Percentiles rank a stretch among this genome's conserved stretches.
phyloP scores from a whole-genome alignment of 2,888 invertebrate genomes.

The Tenthredo amoena region DNA sequence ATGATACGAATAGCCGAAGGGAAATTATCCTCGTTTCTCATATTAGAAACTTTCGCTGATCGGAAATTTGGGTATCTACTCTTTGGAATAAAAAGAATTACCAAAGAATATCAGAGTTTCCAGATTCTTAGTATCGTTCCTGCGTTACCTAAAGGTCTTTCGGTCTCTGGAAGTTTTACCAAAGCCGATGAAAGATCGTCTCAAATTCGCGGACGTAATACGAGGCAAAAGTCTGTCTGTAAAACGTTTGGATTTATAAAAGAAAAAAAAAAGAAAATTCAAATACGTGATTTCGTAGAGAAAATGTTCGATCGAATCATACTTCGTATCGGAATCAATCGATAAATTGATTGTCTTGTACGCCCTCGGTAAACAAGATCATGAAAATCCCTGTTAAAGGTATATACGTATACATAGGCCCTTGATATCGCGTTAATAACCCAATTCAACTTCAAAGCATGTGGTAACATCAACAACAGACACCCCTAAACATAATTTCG shows the following conservation, averaged over 20 bases:
- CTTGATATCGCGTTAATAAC: background rate
- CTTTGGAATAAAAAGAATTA: background rate
- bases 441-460: background rate
- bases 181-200: background rate
- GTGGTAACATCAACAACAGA: background rate
- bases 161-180: background rate
- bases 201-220: background rate
- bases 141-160: background rate
- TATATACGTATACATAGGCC: background rate
- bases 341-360: too few relatives aligned
- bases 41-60: background rate
- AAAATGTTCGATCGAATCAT: too few relatives aligned
- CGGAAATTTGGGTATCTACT: background rate
- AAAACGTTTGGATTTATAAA: too few relatives aligned
- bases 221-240: too few relatives aligned
- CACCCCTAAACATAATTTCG: background rate
- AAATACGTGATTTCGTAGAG: too few relatives aligned
- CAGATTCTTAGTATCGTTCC: background rate
- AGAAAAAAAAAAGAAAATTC: too few relatives aligned
- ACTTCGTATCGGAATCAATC: too few relatives aligned
- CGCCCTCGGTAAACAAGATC: too few relatives aligned
- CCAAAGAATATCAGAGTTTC: background rate
- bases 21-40: background rate
- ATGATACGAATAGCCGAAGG: background rate
- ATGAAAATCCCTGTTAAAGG: too few relatives aligned